Evolutionary conservation across 2,113 vertebrate species (phyloP), one percentile per base, ranked within the genome.

Genomic region (Lates calcarifer): DNA sequence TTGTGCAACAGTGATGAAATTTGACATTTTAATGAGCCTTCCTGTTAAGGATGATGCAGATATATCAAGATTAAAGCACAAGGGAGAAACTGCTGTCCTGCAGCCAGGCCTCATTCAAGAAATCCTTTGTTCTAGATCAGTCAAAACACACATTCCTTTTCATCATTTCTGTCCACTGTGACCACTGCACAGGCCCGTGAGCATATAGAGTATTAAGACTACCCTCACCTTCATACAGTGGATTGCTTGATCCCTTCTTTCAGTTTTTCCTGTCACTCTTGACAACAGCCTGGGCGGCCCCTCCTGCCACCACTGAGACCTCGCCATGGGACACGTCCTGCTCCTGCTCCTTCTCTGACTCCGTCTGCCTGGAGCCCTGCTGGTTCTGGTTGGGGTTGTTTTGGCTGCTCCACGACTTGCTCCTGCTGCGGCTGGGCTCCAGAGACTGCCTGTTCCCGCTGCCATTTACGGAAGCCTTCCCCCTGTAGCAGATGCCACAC

Each of bases 401-500:
- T 82, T 96, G 96, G 86, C 96, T 97, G 82, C 95, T 97, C 79
- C 96, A 98, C 3, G 96, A 97, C 87, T 98, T 98, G 92, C 97
- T 98, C 78, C 95, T 90, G 92, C 93, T 94, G 55, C 77, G 88
- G 81, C 96, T 98, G 3, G 94, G 95, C 68, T 98, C 97, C 5
- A 94, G 92, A 0, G 95, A 93, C 0, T 90, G 95, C 73, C 90
- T 94, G 82, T 95, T 84, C 29, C 68, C 87, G 10, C 88, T 90
- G 71, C 69, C 85, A 0, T 53, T 88, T 2, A 67, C 92, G 22
- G 92, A 72, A 0, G 61, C 82, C 6, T 47, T 93, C 17, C 87
- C 88, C 79, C 83, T 93, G 77, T 89, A 87, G 82, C 97, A 91
- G 68, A 95, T 94, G 31, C 92, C 93, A 33, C 98, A 99, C 55